Conservation (phyloP, 2,113 vertebrate species). For the Aphelocoma coerulescens region DNA sequence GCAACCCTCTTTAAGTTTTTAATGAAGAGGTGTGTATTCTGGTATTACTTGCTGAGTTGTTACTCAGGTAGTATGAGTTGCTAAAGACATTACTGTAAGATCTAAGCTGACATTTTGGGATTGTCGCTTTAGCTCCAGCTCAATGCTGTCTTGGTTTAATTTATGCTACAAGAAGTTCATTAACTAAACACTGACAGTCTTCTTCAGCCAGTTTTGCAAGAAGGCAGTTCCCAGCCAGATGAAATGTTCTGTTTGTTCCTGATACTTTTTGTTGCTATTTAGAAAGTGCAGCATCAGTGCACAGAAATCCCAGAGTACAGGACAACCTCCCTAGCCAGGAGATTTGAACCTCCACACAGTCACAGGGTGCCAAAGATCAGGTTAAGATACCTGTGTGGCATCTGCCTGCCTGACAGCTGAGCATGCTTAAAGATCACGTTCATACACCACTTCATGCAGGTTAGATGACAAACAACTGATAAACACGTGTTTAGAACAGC, state of each 20-base stretch:
- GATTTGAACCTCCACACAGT: not conserved
- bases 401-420: not conserved
- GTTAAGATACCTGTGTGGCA: not conserved
- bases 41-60: not conserved
- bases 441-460: not conserved
- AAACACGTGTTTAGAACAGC: not conserved
- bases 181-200: not conserved
- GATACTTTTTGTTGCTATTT: not conserved
- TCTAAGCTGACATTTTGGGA: not conserved
- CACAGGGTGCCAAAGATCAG: not conserved
- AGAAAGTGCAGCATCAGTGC: not conserved
- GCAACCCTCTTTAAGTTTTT: not conserved
- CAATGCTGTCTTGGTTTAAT: not conserved
- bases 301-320: not conserved
- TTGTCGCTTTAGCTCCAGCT: not conserved
- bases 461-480: not conserved
- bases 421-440: not conserved
- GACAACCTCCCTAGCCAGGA: not conserved
- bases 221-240: not conserved
- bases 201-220: conserved; percentile 16
- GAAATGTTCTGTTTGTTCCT: not conserved
- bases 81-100: not conserved
- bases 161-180: conserved; percentile 1
- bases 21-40: conserved; percentile 10
- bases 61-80: not conserved